Base-by-base conservation (phyloP, 2,888 invertebrate genomes). In the Punctoribates punctum region DNA sequence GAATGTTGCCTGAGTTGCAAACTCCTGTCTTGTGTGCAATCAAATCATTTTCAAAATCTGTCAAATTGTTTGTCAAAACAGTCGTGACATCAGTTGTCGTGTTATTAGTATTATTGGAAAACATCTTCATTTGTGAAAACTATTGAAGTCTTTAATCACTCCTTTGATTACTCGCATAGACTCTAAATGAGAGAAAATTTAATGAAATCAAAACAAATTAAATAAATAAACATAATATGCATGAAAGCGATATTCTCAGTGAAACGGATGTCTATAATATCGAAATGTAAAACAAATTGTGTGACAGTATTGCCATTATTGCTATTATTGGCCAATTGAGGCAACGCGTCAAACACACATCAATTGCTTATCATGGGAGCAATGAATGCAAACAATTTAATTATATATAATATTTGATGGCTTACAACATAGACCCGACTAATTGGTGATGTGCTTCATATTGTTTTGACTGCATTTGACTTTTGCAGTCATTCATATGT, bases 241-340 rank as follows among this genome's bases (percentile, higher is more conserved):
- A 8, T 48, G 48, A 48, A 48, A 48, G 15, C 48, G n/a, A 29
- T 25, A 29, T 65, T 29, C 25, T 6, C 11, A 57, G 23, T 20
- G 29, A 29, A 65, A 25, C 62, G 62, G 62, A 65, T 65, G 62
- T 29, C 27, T 65, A 65, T 65, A 65, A 65, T 65, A 29, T 34
- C 34, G 29, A 65, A 65, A 65, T 65, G 62, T 8, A 65, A 8
- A 65, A 6, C 27, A 65, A 15, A 29, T 65, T 29, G 27, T 17
- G 20, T 57, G 23, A 65, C 34, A 34, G 34, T 34, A 34, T 34
- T 34, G 11, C 27, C 29, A 65, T 25, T 65, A 65, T 65, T 65
- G 11, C 27, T 65, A 65, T 25, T 65, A 65, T 65, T 65, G 62
- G 62, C 29, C 29, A 65, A 65, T 29, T 65, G 34, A 29, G 62